Conservation (phyloP, 2,797 vertebrate genomes). For the Phoeniculus purpureus region DNA sequence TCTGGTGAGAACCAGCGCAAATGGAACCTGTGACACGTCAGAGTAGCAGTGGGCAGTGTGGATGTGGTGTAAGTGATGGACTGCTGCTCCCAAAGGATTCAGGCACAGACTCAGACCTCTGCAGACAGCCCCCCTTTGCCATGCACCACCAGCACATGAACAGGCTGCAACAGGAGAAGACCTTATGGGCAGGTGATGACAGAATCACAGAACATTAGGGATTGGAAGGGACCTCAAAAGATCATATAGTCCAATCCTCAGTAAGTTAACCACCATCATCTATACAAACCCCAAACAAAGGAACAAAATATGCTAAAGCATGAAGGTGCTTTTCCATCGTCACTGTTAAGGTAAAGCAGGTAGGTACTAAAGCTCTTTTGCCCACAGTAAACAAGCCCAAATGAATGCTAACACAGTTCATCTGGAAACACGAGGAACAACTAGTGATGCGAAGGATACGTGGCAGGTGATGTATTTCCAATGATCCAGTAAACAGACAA, state of each 20-base stretch:
- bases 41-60: background rate
- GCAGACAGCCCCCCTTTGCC: background rate
- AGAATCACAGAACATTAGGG: too few relatives aligned
- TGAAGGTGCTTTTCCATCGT: background rate
- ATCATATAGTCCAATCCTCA: background rate
- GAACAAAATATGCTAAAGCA: background rate
- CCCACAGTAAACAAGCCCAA: background rate
- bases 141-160: background rate
- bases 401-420: background rate
- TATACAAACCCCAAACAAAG: background rate
- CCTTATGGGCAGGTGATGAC: background rate
- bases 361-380: background rate
- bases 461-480: constrained; percentile 95
- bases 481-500: constrained; percentile 99
- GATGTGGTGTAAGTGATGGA: background rate
- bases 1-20: background rate
- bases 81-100: background rate
- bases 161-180: background rate
- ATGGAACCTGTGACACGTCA: background rate
- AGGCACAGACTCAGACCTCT: too few relatives aligned
- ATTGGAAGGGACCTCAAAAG: too few relatives aligned
- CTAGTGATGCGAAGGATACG: constrained; percentile 89
- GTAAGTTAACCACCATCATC: background rate
- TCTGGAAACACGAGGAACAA: background rate
- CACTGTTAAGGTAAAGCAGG: background rate